A percentile compares a stretch with the other conserved stretches of the same genome.
These are phyloP conservation scores for Apostichopus californicus DNA, from an alignment of 35 echinoderm and acorn worm species.

Conservation along the genomic window DNA sequence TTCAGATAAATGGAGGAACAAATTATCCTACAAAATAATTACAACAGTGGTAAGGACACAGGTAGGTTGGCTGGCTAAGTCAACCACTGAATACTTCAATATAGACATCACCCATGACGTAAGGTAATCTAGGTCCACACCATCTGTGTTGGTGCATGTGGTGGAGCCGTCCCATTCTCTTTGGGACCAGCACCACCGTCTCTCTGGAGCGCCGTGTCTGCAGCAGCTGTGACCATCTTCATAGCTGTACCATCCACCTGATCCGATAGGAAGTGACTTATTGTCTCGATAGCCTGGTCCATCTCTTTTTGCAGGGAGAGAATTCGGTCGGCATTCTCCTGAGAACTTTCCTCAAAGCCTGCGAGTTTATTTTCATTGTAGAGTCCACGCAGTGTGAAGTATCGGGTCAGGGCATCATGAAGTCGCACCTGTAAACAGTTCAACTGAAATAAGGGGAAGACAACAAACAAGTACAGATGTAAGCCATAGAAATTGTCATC, in stretches of 20 bases:
- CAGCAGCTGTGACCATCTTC: conserved; percentile 77
- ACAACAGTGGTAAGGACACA: neutral
- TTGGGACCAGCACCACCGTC: conserved; percentile 2
- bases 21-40: neutral
- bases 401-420: conserved; percentile 74
- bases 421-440: conserved; percentile 86
- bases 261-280: conserved; percentile 87
- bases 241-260: conserved; percentile 91
- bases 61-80: neutral
- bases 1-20: neutral
- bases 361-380: conserved; percentile 83
- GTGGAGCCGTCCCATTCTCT: neutral
- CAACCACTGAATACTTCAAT: too few species aligned
- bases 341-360: conserved; percentile 80
- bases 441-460: conserved; percentile 52
- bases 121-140: neutral
- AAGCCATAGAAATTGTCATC: too few species aligned
- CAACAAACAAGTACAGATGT: too few species aligned
- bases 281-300: conserved; percentile 75
- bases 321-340: conserved; percentile 72
- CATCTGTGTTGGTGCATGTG: neutral
- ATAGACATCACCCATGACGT: neutral
- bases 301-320: conserved; percentile 68
- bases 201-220: conserved; percentile 59
- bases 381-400: conserved; percentile 89